These are phyloP conservation scores for Stomorhina lunata DNA, from an alignment of 2,888 invertebrate genomes.

Conservation along the genomic window DNA sequence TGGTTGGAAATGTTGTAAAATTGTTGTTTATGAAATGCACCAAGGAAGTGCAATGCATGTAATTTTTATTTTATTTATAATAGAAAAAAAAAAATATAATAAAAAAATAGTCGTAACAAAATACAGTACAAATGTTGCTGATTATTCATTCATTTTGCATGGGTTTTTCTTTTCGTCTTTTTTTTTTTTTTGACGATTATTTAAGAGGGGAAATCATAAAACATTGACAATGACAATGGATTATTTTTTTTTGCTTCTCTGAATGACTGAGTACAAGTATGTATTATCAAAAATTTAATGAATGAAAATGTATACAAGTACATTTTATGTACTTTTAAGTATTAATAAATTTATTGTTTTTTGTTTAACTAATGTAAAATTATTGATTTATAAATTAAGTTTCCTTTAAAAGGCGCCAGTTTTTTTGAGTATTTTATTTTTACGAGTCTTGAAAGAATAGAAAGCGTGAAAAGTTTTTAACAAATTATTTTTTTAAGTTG, in stretches of 20 bases:
- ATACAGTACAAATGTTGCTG: conserved; percentile 19
- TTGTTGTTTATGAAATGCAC: conserved; percentile 49
- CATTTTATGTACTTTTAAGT: too few species aligned
- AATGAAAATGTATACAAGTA: neutral
- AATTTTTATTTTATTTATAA: conserved; percentile 21
- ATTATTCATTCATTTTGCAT: neutral
- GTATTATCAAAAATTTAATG: neutral
- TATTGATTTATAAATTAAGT: too few species aligned
- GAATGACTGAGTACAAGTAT: too few species aligned
- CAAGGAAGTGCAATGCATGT: conserved; percentile 52
- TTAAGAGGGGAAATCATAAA: conserved; percentile 60
- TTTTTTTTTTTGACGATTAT: too few species aligned
- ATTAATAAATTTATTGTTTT: neutral
- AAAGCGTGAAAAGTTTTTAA: too few species aligned
- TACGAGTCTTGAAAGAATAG: too few species aligned
- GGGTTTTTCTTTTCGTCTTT: neutral
- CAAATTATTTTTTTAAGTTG: too few species aligned
- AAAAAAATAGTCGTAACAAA: too few species aligned
- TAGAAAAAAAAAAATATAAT: neutral
- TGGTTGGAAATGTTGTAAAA: conserved; percentile 31
- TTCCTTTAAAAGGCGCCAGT: neutral
- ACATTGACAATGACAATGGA: conserved; percentile 59
- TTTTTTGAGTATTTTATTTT: too few species aligned
- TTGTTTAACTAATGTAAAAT: neutral
- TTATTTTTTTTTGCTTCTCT: neutral